Percentiles rank a stretch among this genome's conserved stretches.
These are phyloP conservation scores for Tiaroga cobitis DNA, from an alignment of 2,797 vertebrate genomes.

Conservation along the genomic window DNA sequence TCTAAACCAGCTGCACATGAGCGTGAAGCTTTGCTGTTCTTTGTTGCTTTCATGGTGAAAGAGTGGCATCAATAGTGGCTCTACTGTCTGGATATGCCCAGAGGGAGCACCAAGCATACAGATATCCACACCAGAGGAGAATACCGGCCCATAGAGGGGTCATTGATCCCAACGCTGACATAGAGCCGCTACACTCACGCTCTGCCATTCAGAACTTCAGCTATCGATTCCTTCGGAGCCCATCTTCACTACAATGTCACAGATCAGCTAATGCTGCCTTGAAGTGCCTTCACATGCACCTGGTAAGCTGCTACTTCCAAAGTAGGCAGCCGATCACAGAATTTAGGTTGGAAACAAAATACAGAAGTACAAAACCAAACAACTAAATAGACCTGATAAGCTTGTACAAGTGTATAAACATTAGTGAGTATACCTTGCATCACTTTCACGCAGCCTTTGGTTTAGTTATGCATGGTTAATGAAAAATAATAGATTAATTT, in stretches of 20 bases:
- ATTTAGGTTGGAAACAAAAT: background rate
- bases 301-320: background rate
- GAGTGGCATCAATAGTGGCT: conserved; percentile 29
- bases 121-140: background rate
- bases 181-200: conserved; percentile 25
- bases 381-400: background rate
- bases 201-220: conserved; percentile 22
- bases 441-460: background rate
- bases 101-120: conserved; percentile 24
- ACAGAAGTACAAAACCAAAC: background rate
- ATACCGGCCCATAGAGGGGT: conserved; percentile 1
- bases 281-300: background rate
- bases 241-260: conserved; percentile 5
- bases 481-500: background rate
- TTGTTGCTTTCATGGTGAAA: conserved; percentile 18
- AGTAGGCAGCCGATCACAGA: background rate
- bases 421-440: background rate
- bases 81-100: conserved; percentile 22
- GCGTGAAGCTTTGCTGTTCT: conserved; percentile 7
- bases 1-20: conserved; percentile 34
- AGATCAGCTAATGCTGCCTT: conserved; percentile 9
- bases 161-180: conserved; percentile 32
- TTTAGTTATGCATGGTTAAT: background rate
- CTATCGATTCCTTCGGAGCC: conserved; percentile 10
- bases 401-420: background rate